phyloP scores from a whole-genome alignment of 2,888 invertebrate species.

The Mesopsocus fuscifrons region DNA sequence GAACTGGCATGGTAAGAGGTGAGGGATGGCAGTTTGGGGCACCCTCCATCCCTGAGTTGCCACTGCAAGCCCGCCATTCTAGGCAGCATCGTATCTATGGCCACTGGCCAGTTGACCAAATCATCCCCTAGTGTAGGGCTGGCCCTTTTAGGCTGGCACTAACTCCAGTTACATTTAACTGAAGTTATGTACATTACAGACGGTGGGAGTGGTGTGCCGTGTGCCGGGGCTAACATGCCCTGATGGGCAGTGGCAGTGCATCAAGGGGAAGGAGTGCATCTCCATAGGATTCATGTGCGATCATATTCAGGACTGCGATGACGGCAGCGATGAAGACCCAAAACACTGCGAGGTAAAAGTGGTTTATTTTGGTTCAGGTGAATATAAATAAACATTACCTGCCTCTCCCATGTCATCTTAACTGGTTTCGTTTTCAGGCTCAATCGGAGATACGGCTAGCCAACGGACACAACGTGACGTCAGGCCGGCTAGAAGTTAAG shows the following conservation, averaged over 20 bases:
- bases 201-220: slow-evolving; percentile 43
- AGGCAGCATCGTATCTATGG: too few species aligned
- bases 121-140: too few species aligned
- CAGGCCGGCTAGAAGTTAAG: slow-evolving; percentile 51
- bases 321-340: slow-evolving; percentile 39
- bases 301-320: slow-evolving; percentile 39
- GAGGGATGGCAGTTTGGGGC: too few species aligned
- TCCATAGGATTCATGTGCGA: slow-evolving; percentile 43
- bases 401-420: too few species aligned
- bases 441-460: slow-evolving; percentile 36
- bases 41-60: too few species aligned
- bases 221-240: slow-evolving; percentile 28
- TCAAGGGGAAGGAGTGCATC: slow-evolving; percentile 37
- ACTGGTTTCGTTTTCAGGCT: slow-evolving; percentile 24
- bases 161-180: too few species aligned
- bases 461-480: slow-evolving; percentile 32
- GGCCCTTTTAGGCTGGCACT: too few species aligned
- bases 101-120: too few species aligned
- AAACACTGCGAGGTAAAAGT: slow-evolving; percentile 35
- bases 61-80: too few species aligned
- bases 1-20: too few species aligned
- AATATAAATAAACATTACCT: too few species aligned
- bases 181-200: too few species aligned
- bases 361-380: neutral
- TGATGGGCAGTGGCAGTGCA: slow-evolving; percentile 40